Evolutionary conservation across 2,113 vertebrate genomes (phyloP).

Genomic region (Semnornis frantzii): DNA sequence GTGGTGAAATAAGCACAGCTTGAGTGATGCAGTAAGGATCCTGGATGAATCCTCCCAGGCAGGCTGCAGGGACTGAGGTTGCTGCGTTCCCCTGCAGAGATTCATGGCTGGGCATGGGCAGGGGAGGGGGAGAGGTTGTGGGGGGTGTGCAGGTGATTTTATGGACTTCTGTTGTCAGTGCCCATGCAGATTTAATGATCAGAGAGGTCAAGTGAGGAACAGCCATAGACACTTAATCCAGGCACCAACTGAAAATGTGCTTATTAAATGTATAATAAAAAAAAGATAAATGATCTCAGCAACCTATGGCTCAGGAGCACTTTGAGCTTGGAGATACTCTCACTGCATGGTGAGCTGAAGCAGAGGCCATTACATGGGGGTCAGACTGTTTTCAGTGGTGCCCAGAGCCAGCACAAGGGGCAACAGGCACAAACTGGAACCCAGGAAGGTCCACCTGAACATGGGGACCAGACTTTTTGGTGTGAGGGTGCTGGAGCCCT

Average conservation of each 20-base stretch:
- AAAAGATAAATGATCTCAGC: background rate
- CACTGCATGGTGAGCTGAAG: background rate
- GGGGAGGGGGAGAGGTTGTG: too few species aligned
- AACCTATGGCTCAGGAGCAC: background rate
- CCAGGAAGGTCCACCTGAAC: too few species aligned
- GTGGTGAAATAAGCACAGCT: background rate
- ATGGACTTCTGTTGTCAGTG: conserved; percentile 40
- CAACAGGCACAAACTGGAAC: too few species aligned
- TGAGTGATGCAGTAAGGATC: conserved; percentile 13
- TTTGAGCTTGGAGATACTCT: background rate
- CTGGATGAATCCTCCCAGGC: background rate
- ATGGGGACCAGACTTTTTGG: too few species aligned
- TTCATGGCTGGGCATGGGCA: background rate
- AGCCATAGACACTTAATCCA: conserved; percentile 11
- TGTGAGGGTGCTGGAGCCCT: too few species aligned
- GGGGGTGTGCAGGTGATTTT: background rate
- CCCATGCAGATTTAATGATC: conserved; percentile 43
- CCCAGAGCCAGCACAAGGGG: too few species aligned
- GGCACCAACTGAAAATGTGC: background rate
- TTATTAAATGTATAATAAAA: background rate
- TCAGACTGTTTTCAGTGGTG: too few species aligned
- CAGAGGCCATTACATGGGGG: background rate
- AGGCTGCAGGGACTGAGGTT: background rate
- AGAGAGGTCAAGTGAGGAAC: conserved; percentile 42
- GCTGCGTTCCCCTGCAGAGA: conserved; percentile 18